These are phyloP conservation scores for Apotomis turbidana DNA, from an alignment of 2,888 invertebrate species.

Conservation along the genomic window DNA sequence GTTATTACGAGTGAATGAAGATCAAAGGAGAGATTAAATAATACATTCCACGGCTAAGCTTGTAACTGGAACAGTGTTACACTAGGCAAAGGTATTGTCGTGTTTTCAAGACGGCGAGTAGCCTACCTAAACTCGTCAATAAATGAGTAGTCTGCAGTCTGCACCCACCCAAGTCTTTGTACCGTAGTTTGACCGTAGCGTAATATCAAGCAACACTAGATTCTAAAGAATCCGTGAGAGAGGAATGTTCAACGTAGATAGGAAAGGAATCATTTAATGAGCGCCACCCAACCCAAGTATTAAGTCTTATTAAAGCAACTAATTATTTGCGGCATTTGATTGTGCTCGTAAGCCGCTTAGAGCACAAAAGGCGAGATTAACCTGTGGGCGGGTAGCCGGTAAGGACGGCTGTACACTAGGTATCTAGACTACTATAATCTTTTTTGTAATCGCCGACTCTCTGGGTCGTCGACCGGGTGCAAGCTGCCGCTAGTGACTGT, in stretches of 20 bases:
- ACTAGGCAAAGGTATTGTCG: conserved; percentile 8
- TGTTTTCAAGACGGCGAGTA: conserved; percentile 3
- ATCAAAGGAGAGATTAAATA: conserved; percentile 24
- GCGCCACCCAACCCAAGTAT: conserved; percentile 11
- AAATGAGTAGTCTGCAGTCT: conserved; percentile 11
- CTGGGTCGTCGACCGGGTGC: conserved; percentile 77
- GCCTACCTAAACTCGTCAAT: conserved; percentile 5
- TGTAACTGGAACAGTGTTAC: not conserved
- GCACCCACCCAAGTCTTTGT: not conserved
- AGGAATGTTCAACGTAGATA: conserved; percentile 16
- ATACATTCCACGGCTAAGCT: conserved; percentile 15
- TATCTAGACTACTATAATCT: conserved; percentile 68
- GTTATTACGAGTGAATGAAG: not conserved
- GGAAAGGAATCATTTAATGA: conserved; percentile 20
- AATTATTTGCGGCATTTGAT: conserved; percentile 22
- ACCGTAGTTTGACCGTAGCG: not conserved
- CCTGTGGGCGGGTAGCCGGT: conserved; percentile 25
- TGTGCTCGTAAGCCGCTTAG: conserved; percentile 28
- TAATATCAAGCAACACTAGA: not conserved
- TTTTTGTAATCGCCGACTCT: conserved; percentile 75
- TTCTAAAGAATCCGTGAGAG: conserved; percentile 20
- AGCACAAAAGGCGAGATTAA: conserved; percentile 20
- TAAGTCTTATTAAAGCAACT: conserved; percentile 24
- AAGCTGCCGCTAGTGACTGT: conserved; percentile 65
- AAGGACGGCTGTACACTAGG: conserved; percentile 45